Evolutionary conservation across 2,797 vertebrate species (phyloP).

Genomic region (Ibycter americanus): DNA sequence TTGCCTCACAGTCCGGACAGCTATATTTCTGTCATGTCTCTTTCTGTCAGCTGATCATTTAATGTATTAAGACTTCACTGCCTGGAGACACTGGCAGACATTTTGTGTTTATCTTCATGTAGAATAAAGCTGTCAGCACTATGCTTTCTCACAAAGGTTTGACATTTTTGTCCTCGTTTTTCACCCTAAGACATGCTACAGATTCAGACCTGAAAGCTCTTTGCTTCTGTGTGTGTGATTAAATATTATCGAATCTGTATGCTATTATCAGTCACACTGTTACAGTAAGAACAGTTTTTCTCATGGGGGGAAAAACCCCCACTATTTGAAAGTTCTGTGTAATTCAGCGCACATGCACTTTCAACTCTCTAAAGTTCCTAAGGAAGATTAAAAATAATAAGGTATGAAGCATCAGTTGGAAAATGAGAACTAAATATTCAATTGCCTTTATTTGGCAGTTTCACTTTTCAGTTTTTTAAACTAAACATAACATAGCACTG

Average conservation of each 20-base stretch:
- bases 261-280: background rate
- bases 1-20: background rate
- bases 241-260: background rate
- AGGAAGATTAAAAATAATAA: background rate
- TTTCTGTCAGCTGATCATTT: background rate
- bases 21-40: background rate
- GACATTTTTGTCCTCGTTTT: background rate
- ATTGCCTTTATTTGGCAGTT: background rate
- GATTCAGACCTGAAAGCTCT: background rate
- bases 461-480: background rate
- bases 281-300: background rate
- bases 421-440: background rate
- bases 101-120: background rate
- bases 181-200: background rate
- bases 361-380: background rate
- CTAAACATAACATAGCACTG: background rate
- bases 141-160: background rate
- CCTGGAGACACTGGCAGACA: background rate
- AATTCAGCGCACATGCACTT: background rate
- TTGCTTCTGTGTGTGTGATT: background rate
- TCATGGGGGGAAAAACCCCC: background rate
- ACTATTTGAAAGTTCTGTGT: background rate
- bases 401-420: background rate
- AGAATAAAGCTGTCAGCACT: background rate
- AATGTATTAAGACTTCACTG: background rate